Base-by-base conservation (phyloP, 2,797 vertebrate genomes). In the Sandelia bainsii region DNA sequence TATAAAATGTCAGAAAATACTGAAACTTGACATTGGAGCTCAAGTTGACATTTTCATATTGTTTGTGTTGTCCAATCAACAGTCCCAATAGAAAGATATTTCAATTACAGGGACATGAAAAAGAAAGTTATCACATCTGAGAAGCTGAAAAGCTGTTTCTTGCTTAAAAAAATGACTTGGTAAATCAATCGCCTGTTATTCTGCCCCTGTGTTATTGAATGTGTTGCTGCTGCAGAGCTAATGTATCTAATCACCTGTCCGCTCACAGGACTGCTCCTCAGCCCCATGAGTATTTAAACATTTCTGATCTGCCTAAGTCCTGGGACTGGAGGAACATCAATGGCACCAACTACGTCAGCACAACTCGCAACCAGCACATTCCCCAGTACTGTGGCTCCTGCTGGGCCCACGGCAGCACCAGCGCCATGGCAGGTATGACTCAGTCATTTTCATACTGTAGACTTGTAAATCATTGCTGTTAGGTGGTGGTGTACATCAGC, bases 331-430 rank as follows among this genome's bases (percentile, higher is more conserved):
- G 98, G 73, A 96, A 95, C 27, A 77, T 98, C 37, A 63, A 96
- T 0, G 97, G 97, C 0, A 79, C 89, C 75, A 99, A 99, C 84
- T 99, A 92, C 0, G 96, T 85, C 76, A 99, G 97, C 81, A 91
- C 96, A 4, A 99, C 97, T 1, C 94, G 97, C 42, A 99, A 99
- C 92, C 98, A 99, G 91, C 97, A 99, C 93, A 99, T 99, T 65
- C 98, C 98, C 0, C 98, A 97, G 92, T 99, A 99, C 93, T 99
- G 98, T 9, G 98, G 98, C 4, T 99, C 97, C 58, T 99, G 97
- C 90, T 99, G 98, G 98, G 98, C 97, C 0, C 97, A 98, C 0
- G 97, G 96, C 69, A 98, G 96, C 93, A 99, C 98, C 83, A 99
- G 97, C 0, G 97, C 98, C 1, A 75, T 99, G 83, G 97, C 98